phyloP scores from a whole-genome alignment of 2,888 invertebrate species.

The Miltochrista miniata region DNA sequence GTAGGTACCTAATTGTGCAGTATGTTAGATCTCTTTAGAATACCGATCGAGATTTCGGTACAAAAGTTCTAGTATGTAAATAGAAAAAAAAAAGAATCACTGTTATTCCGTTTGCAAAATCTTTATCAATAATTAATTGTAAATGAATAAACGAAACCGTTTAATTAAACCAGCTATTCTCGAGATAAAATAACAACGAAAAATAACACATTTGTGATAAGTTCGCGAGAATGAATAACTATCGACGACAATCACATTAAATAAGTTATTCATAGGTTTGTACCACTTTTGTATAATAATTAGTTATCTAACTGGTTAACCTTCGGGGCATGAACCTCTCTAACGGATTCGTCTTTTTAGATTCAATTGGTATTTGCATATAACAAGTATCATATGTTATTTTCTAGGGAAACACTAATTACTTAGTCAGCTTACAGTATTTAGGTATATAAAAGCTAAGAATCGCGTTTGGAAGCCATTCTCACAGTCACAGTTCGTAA shows the following conservation, averaged over 20 bases:
- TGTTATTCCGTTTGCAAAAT: too few species aligned
- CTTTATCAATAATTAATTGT: too few species aligned
- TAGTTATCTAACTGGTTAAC: conserved; percentile 1
- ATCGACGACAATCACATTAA: background rate
- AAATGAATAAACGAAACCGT: background rate
- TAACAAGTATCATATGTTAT: too few species aligned
- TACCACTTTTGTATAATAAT: background rate
- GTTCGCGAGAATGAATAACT: background rate
- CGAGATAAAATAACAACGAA: background rate
- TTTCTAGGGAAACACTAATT: too few species aligned
- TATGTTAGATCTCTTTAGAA: too few species aligned
- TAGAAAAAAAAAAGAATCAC: too few species aligned
- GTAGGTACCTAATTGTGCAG: too few species aligned
- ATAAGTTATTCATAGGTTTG: background rate
- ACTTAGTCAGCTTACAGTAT: background rate
- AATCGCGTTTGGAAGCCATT: too few species aligned
- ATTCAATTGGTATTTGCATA: background rate
- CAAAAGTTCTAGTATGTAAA: too few species aligned
- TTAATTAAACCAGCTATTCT: background rate
- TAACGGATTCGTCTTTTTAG: background rate
- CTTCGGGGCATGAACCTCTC: conserved; percentile 1
- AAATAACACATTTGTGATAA: background rate
- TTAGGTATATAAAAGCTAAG: too few species aligned
- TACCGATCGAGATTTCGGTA: too few species aligned
- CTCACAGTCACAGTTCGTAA: too few species aligned